Conservation (phyloP, 2,113 vertebrate species). For the Sterrhoptilus dennistouni region DNA sequence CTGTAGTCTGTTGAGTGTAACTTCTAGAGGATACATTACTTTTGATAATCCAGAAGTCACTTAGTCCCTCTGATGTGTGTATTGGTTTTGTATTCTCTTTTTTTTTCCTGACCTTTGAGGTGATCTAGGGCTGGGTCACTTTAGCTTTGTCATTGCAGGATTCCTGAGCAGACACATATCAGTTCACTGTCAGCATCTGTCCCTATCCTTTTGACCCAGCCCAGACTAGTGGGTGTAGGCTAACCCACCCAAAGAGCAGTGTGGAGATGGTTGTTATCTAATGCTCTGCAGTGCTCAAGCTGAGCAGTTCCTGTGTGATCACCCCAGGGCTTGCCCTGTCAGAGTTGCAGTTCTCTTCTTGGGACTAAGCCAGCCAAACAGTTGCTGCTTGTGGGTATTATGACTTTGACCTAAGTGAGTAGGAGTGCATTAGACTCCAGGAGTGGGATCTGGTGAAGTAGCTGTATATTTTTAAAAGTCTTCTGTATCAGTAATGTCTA, state of each 20-base stretch:
- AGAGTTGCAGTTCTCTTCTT: neutral
- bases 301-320: neutral
- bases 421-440: neutral
- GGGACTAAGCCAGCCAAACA: neutral
- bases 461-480: neutral
- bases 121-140: neutral
- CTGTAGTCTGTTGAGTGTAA: neutral
- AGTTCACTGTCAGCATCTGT: neutral
- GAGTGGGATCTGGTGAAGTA: neutral
- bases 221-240: neutral
- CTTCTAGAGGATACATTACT: neutral
- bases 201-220: neutral
- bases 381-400: neutral
- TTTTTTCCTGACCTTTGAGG: neutral
- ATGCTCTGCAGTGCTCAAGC: neutral
- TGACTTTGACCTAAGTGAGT: neutral
- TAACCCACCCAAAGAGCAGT: neutral
- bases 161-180: neutral
- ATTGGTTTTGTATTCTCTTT: neutral
- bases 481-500: neutral
- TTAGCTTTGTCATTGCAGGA: neutral
- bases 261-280: constrained; percentile 21
- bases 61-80: neutral
- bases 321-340: neutral
- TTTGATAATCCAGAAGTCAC: neutral